Percentiles rank a stretch among this genome's conserved stretches.
Evolutionary conservation across 2,113 vertebrate species (phyloP).

Genomic region (Andinoacara biseriatus): DNA sequence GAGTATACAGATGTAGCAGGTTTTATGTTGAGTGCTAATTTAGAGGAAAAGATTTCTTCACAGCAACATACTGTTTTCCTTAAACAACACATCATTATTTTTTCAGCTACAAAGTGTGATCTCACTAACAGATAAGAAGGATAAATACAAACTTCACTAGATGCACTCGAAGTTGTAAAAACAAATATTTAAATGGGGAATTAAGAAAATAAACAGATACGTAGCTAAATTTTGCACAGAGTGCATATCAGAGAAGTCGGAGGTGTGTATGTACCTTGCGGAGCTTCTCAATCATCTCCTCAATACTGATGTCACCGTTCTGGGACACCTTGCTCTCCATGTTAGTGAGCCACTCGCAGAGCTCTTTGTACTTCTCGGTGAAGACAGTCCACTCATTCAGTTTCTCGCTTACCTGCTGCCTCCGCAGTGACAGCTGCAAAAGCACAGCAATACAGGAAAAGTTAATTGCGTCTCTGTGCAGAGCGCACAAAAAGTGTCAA

Average conservation of each 20-base stretch:
- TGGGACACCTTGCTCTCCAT: conserved; percentile 98
- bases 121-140: no score
- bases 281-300: conserved; percentile 98
- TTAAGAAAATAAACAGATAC: background rate
- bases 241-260: background rate
- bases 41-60: no score
- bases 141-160: no score
- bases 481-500: background rate
- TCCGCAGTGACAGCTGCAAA: conserved; percentile 87
- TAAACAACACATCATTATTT: no score
- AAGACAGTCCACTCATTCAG: conserved; percentile 95
- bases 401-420: conserved; percentile 89
- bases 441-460: background rate
- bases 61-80: no score
- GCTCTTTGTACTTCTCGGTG: conserved; percentile 93
- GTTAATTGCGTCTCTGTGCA: background rate
- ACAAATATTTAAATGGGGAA: no score
- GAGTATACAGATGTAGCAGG: no score
- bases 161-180: no score
- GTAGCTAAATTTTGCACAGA: background rate
- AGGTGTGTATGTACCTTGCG: conserved; percentile 84
- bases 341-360: conserved; percentile 95
- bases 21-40: no score
- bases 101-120: no score
- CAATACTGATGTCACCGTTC: conserved; percentile 95